Evolutionary conservation across 2,797 vertebrate genomes (phyloP), one percentile per base, ranked within the genome.

Genomic region (Lutjanus campechanus): DNA sequence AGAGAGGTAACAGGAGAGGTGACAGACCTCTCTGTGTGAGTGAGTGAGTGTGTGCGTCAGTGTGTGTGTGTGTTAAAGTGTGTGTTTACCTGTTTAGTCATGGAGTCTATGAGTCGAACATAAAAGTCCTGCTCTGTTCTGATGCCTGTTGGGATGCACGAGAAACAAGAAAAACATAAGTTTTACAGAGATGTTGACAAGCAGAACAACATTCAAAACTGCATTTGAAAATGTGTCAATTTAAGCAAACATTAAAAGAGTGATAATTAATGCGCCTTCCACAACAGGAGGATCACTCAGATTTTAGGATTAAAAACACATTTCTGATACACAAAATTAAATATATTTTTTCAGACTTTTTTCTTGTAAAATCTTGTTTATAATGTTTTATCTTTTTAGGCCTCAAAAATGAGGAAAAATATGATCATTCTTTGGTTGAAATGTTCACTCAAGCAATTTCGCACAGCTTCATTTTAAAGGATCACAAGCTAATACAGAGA

Each of bases 111-210:
- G 85, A 99, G 96, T 69, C 98, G 96, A 69, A 99, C 98, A 78
- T 98, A 99, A 90, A 99, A 97, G 95, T 99, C 98, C 94, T 98
- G 98, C 79, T 98, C 98, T 44, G 79, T 94, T 89, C 92, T 91
- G 90, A 93, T 92, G 75, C 92, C 91, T 92, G 90, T 82, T 73
- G 60, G 65, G 50, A 64, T 49, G 56, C 47, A 80, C 63, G 76
- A 62, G 61, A 73, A 73, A 69, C 65, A 15, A 73, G 46, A 61
- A 71, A 63, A 77, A 58, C 7, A 55, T 22, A 29, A 76, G 55
- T 19, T 71, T 61, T 8, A 12, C 43, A 41, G 10, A 16, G 20
- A 67, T 70, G 73, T 58, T 22, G 25, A 58, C 36, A 54, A 47
- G 17, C 29, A 63, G 20, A 63, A n/a, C 56, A 62, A 46, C 9